phyloP scores from a whole-genome alignment of 2,113 vertebrate species.

The Corythornis vintsioides region DNA sequence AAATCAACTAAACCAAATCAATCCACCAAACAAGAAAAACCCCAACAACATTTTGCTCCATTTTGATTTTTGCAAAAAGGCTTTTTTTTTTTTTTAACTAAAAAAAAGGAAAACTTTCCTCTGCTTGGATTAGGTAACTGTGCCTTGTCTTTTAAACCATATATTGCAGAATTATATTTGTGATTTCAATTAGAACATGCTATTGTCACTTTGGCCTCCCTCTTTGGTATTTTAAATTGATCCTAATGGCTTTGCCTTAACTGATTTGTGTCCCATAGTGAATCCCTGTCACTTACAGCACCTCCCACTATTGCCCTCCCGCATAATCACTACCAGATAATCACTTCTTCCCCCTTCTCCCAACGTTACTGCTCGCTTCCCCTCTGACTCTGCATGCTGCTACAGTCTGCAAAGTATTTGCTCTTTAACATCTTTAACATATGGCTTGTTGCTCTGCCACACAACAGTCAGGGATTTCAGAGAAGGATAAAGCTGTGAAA shows the following conservation, averaged over 20 bases:
- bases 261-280: neutral
- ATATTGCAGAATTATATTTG: constrained; percentile 45
- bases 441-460: neutral
- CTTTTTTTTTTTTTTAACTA: neutral
- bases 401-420: neutral
- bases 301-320: constrained; percentile 45
- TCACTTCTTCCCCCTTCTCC: constrained; percentile 67
- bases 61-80: neutral
- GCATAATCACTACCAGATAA: constrained; percentile 55
- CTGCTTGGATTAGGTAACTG: neutral
- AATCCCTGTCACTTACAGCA: constrained; percentile 37
- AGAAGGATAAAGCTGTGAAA: neutral
- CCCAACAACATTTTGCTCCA: neutral
- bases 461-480: neutral
- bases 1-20: too few relatives aligned
- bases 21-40: too few relatives aligned
- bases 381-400: constrained; percentile 25
- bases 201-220: constrained; percentile 41
- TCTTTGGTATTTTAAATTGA: constrained; percentile 53
- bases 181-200: constrained; percentile 60
- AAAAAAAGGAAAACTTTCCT: neutral
- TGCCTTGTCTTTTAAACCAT: neutral
- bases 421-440: constrained; percentile 3
- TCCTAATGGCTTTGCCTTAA: constrained; percentile 47
- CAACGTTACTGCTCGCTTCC: constrained; percentile 17